These are phyloP conservation scores for Myripristis jacobus DNA, from an alignment of 2,797 vertebrate species.

Conservation along the genomic window DNA sequence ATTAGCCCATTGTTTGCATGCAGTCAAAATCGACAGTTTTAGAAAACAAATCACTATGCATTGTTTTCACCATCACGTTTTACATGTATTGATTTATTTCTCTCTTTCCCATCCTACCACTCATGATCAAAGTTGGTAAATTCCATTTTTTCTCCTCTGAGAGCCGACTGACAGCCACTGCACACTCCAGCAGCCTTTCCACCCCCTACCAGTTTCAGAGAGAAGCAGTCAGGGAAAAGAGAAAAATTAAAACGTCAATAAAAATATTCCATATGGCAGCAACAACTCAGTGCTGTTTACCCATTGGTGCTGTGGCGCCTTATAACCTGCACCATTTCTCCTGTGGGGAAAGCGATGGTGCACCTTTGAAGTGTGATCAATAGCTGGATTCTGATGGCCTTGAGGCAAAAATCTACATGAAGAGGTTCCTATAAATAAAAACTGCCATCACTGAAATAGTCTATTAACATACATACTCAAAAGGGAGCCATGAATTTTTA, in stretches of 20 bases:
- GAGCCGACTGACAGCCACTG: constrained; percentile 16
- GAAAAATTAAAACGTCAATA: constrained; percentile 37
- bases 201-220: constrained; percentile 1
- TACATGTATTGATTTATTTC: not conserved
- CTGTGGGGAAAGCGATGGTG: constrained; percentile 48
- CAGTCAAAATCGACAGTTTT: not conserved
- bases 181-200: not conserved
- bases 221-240: not conserved
- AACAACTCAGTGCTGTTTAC: constrained; percentile 46
- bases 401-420: not conserved
- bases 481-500: not conserved
- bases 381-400: constrained; percentile 33
- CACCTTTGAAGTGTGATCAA: constrained; percentile 62
- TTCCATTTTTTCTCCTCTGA: not conserved
- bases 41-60: constrained; percentile 22
- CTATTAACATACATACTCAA: not conserved
- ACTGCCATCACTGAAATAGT: not conserved
- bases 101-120: not conserved
- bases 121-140: constrained; percentile 41
- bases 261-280: constrained; percentile 39
- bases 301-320: constrained; percentile 26
- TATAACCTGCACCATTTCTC: constrained; percentile 23
- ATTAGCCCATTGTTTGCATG: not conserved
- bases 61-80: no score
- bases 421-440: not conserved